phyloP scores from a whole-genome alignment of 2,888 invertebrate genomes.

The Volucella inanis region DNA sequence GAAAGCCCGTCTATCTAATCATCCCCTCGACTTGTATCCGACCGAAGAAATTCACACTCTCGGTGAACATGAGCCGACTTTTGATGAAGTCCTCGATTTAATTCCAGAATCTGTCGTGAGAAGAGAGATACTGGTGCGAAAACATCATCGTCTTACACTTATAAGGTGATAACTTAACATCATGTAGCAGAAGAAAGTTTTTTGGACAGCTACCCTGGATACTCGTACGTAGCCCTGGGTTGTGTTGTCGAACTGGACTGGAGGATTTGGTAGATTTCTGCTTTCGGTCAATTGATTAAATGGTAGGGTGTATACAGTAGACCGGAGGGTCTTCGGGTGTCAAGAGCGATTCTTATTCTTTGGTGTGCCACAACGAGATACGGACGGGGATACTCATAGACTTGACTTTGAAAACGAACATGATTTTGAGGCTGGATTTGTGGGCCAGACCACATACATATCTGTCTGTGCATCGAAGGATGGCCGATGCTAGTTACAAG shows the following conservation, averaged over 20 bases:
- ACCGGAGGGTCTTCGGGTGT: conserved; percentile 38
- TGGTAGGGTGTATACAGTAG: conserved; percentile 34
- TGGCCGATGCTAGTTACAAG: conserved; percentile 56
- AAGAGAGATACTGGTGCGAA: conserved; percentile 58
- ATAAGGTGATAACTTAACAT: conserved; percentile 74
- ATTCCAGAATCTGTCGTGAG: conserved; percentile 50
- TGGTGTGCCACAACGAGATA: conserved; percentile 66
- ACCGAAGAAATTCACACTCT: conserved; percentile 66
- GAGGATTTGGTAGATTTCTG: conserved; percentile 54
- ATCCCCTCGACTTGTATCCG: conserved; percentile 53
- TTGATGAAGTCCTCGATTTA: conserved; percentile 74
- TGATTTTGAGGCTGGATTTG: conserved; percentile 60
- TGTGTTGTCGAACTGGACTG: conserved; percentile 34
- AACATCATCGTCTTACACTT: conserved; percentile 75
- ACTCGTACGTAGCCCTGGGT: background rate
- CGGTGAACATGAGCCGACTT: conserved; percentile 69
- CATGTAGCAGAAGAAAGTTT: conserved; percentile 74
- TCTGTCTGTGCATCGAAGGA: conserved; percentile 50
- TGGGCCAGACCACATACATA: conserved; percentile 57
- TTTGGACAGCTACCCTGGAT: conserved; percentile 13
- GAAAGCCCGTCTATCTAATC: conserved; percentile 43
- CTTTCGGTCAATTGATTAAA: conserved; percentile 69
- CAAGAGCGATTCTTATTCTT: conserved; percentile 72
- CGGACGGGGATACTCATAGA: conserved; percentile 22
- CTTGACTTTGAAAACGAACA: conserved; percentile 55